These are phyloP conservation scores for Syngnathus scovelli DNA, from an alignment of 2,113 vertebrate species.

Conservation along the genomic window DNA sequence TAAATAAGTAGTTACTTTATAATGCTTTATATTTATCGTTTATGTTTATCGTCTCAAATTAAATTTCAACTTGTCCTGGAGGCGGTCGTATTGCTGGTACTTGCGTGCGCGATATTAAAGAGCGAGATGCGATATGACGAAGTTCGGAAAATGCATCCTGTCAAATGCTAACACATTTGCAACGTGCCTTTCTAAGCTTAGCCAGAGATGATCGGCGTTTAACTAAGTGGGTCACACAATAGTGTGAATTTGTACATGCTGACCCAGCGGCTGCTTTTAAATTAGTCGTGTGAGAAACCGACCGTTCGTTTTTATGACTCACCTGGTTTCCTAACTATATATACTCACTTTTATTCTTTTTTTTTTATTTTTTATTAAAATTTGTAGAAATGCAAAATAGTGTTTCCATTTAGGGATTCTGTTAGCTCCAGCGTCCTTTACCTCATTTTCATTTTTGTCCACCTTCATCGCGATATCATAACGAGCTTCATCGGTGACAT, in stretches of 20 bases:
- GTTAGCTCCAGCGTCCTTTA: slow-evolving; percentile 17
- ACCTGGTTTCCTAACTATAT: not conserved
- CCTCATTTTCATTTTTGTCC: slow-evolving; percentile 66
- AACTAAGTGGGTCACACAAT: slow-evolving; percentile 1
- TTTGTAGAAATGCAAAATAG: not conserved
- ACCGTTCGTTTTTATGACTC: not conserved
- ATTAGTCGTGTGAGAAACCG: not conserved
- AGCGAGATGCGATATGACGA: not conserved
- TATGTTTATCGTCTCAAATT: no score
- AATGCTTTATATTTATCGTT: no score
- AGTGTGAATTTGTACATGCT: not conserved
- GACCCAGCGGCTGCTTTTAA: not conserved
- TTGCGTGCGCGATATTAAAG: not conserved
- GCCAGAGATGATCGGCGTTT: not conserved
- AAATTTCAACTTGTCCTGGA: no score
- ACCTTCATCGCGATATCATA: slow-evolving; percentile 71
- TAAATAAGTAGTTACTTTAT: no score
- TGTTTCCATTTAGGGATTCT: no score
- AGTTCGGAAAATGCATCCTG: not conserved
- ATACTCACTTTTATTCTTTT: not conserved
- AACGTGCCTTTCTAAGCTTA: not conserved
- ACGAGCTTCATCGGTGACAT: slow-evolving; percentile 64
- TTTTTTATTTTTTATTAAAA: not conserved
- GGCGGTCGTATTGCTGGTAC: not conserved
- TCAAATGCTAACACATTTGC: slow-evolving; percentile 1